Evolutionary conservation across 64 coral and sea anemone genomes (phyloP).

Genomic region (Dendronephthya gigantea): DNA sequence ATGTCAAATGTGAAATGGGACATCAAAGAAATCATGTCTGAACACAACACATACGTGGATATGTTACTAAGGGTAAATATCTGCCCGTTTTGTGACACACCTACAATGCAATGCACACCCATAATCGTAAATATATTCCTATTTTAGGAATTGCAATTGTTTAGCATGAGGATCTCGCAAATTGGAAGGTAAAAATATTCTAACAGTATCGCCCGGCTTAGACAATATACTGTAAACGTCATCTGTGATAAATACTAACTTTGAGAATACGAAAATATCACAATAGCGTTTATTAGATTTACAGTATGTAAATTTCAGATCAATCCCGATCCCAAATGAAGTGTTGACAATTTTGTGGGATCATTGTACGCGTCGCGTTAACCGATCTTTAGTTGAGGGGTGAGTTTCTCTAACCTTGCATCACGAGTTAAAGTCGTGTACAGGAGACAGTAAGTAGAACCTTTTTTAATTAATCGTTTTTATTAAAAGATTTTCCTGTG

Average conservation of each 20-base stretch:
- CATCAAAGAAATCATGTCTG: constrained; percentile 97
- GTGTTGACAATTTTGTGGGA: constrained; percentile 75
- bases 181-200: constrained; percentile 45
- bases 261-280: too few species aligned
- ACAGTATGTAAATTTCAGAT: constrained; percentile 34
- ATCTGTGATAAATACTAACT: too few species aligned
- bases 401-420: not conserved
- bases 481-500: constrained; percentile 60
- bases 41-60: constrained; percentile 92
- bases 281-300: not conserved
- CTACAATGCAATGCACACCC: not conserved
- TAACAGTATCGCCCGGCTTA: too few species aligned
- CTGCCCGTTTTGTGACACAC: not conserved
- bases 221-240: too few species aligned
- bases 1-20: constrained; percentile 90
- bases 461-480: too few species aligned
- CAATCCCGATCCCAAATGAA: constrained; percentile 88
- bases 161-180: constrained; percentile 83
- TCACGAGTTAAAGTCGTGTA: too few species aligned
- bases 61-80: constrained; percentile 76
- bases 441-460: too few species aligned
- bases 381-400: constrained; percentile 98
- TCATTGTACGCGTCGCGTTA: constrained; percentile 77
- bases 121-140: too few species aligned
- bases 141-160: constrained; percentile 90